Percentiles rank a stretch among this genome's conserved stretches.
phyloP scores from a whole-genome alignment of 2,888 invertebrate genomes.

The Cataglyphis altisquamis region DNA sequence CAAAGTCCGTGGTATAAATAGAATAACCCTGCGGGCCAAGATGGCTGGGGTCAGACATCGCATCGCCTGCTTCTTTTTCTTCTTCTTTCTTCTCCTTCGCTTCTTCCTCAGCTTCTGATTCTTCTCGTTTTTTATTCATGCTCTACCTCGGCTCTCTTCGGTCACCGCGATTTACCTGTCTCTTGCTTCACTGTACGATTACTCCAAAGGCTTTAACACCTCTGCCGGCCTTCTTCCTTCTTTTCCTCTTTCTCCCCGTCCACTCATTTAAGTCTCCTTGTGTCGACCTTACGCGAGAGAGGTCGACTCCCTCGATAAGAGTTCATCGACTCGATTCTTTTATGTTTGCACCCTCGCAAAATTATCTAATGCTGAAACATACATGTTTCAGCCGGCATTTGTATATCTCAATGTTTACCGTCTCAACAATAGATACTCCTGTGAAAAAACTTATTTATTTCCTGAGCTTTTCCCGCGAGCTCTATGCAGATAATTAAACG shows the following conservation, averaged over 20 bases:
- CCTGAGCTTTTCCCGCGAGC: background rate
- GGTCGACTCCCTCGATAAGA: constrained; percentile 73
- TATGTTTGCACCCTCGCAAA: constrained; percentile 17
- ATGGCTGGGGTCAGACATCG: constrained; percentile 73
- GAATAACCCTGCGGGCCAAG: constrained; percentile 80
- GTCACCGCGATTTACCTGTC: constrained; percentile 62
- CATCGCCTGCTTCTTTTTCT: constrained; percentile 63
- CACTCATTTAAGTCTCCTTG: constrained; percentile 53
- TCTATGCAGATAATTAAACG: constrained; percentile 29
- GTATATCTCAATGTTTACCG: constrained; percentile 47
- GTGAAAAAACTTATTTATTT: background rate
- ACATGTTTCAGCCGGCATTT: constrained; percentile 20
- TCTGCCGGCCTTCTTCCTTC: constrained; percentile 16
- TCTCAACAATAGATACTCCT: constrained; percentile 15
- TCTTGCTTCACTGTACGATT: constrained; percentile 45
- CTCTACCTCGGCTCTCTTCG: constrained; percentile 29
- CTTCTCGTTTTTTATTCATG: constrained; percentile 50
- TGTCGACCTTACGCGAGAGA: constrained; percentile 61
- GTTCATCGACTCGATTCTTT: constrained; percentile 71
- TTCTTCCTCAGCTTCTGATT: constrained; percentile 52
- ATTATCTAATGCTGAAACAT: constrained; percentile 26
- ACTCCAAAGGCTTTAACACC: constrained; percentile 60
- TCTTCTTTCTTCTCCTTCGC: constrained; percentile 48
- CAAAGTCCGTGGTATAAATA: constrained; percentile 81
- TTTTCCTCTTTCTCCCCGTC: background rate